phyloP scores from a whole-genome alignment of 2,888 invertebrate genomes.

The Leptothorax acervorum region DNA sequence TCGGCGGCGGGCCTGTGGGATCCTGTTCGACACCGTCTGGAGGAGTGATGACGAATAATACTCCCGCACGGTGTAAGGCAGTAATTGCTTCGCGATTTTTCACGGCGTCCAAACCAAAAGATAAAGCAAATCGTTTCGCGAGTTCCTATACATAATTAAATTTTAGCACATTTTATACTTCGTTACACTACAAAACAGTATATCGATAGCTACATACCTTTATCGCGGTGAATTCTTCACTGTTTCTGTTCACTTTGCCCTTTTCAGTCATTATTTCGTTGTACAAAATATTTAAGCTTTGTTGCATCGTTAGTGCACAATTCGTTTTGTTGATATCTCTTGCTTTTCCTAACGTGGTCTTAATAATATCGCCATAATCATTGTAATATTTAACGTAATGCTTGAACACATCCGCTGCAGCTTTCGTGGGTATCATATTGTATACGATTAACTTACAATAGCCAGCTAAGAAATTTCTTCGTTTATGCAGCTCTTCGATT shows the following conservation, averaged over 20 bases:
- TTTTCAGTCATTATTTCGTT: slow-evolving; percentile 88
- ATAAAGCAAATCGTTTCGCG: slow-evolving; percentile 98
- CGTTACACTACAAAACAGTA: background rate
- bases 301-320: slow-evolving; percentile 97
- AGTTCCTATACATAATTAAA: slow-evolving; percentile 89
- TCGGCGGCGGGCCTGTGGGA: slow-evolving; percentile 93
- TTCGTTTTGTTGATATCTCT: slow-evolving; percentile 98
- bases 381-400: slow-evolving; percentile 99
- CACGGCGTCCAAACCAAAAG: slow-evolving; percentile 98
- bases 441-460: slow-evolving; percentile 99
- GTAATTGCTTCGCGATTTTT: slow-evolving; percentile 99
- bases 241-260: slow-evolving; percentile 88
- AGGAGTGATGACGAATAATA: slow-evolving; percentile 93
- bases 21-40: slow-evolving; percentile 89
- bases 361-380: slow-evolving; percentile 99
- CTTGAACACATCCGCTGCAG: slow-evolving; percentile 97
- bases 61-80: slow-evolving; percentile 97
- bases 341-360: slow-evolving; percentile 98
- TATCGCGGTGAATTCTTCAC: slow-evolving; percentile 95
- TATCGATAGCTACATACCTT: slow-evolving; percentile 88
- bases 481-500: slow-evolving; percentile 98
- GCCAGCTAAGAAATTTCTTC: slow-evolving; percentile 97
- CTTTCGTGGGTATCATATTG: slow-evolving; percentile 96
- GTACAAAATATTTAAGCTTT: slow-evolving; percentile 96
- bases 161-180: slow-evolving; percentile 8